Base-by-base conservation (phyloP, 2,888 invertebrate species). In the Timema cristinae region DNA sequence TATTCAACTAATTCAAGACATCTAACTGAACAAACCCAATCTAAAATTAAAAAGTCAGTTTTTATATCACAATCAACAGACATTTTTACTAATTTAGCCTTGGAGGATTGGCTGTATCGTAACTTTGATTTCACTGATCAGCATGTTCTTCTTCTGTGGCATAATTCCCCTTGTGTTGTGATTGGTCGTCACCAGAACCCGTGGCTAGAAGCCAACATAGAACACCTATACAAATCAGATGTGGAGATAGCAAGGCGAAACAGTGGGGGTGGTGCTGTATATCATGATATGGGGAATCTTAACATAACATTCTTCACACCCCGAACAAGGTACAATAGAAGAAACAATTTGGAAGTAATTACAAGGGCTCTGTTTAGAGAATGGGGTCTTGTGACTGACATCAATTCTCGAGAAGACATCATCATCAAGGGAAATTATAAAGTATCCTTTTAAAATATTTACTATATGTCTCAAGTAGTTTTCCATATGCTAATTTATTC, bases 111-210 rank as follows among this genome's bases (percentile, higher is more conserved):
- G 97, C 85, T 98, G 78, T 97, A 96, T 83, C 89, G 88, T 71
- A 92, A 97, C 80, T 90, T 90, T 81, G 90, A 95, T 81, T 93
- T 97, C 77, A 86, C 87, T 7, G 88, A 91, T 73, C 92, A 93
- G 80, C 93, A 95, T 81, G 86, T 97, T 5, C 85, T 98, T 80
- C 87, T 98, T 82, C 84, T 98, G 72, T 98, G 97, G 96, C 88
- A 91, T 70, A 99, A 98, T 82, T 88, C 91, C 76, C 97, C 98
- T 0, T 93, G 95, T 80, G 94, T 99, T 70, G 97, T 99, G 7
- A 90, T 98, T 80, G 99, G 99, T 7, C 89, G 95, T 72, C 95
- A 98, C 82, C 98, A 98, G 82, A 99, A 99, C 83, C 96, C 97
- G 0, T 99, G 97, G 92, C 81, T 90, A 51, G 98, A 99, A 82